Evolutionary conservation across 2,888 invertebrate species (phyloP), one percentile per base, ranked within the genome.

Genomic region (Calameuta pallipes): DNA sequence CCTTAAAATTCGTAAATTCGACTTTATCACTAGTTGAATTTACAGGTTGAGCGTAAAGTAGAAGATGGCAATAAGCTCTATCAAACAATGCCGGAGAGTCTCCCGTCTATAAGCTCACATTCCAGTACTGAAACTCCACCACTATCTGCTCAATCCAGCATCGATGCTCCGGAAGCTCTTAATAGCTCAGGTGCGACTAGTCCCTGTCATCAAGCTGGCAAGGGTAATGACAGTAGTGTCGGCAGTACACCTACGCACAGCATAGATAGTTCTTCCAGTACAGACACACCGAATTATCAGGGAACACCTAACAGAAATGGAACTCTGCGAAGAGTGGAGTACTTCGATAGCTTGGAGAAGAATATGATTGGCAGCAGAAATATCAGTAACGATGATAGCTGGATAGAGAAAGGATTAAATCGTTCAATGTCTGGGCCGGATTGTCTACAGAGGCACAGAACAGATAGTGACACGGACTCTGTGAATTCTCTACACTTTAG

Each of bases 81-180:
- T 89, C 95, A 94, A 91, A 96, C 95, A 31, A 94, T 96, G 94
- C 95, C 95, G 0, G 92, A 94, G 75, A 93, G 93, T 80, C 92
- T 95, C 74, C 93, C 94, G 15, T 94, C 94, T 15, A 93, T 93
- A 85, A 91, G 92, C 76, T 92, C 92, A 83, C 90, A 90, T 83
- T 92, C 92, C 80, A 92, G 88, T 83, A 80, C 76, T 33, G 89
- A 88, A 9, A 84, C 83, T 23, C 80, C 86, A 74, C 82, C 87
- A 12, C 80, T 82, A 35, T 83, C 85, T 1, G 77, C 76, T 31
- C 87, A 88, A 31, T 87, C 87, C 12, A 89, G 86, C 78, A 77
- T 85, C 30, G 88, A 89, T 37, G 82, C 82, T n/a, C 81, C 85
- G 12, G 88, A 88, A 15, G 84, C 81, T 34, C 84, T 81, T 9